These are phyloP conservation scores for Heterohyrax brucei DNA, from an alignment of 2,797 vertebrate species.

Conservation along the genomic window DNA sequence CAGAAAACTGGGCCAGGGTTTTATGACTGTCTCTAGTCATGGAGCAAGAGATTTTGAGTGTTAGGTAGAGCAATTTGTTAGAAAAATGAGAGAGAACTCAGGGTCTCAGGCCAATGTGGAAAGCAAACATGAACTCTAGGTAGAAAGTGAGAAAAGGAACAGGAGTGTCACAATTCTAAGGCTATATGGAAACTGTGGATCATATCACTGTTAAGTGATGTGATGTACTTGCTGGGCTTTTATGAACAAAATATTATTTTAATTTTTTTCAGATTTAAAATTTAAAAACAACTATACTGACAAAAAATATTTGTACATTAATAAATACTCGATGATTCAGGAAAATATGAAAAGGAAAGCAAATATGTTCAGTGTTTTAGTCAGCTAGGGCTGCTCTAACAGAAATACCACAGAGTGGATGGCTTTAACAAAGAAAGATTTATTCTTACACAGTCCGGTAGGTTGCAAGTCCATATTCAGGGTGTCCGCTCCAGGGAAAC, in stretches of 20 bases:
- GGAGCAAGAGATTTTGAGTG: neutral
- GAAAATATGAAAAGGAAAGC: conserved; percentile 14
- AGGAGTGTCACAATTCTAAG: neutral
- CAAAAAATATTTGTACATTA: conserved; percentile 10
- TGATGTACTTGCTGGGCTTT: conserved; percentile 7
- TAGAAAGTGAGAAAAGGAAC: neutral
- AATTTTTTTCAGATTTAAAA: neutral
- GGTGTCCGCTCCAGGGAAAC: too few species aligned
- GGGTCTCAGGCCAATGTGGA: neutral
- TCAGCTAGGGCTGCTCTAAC: too few species aligned
- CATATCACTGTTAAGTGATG: neutral
- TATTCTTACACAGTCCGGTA: too few species aligned
- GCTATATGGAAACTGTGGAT: neutral
- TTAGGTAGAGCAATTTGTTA: neutral
- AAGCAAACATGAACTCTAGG: neutral
- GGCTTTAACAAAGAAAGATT: too few species aligned
- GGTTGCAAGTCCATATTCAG: too few species aligned
- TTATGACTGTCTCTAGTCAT: neutral
- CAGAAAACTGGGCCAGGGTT: neutral
- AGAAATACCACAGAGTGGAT: too few species aligned
- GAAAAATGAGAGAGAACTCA: neutral
- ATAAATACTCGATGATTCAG: conserved; percentile 6
- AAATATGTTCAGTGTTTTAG: neutral
- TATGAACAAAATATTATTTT: conserved; percentile 7
- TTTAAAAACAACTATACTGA: conserved; percentile 22